phyloP scores from a whole-genome alignment of 2,888 invertebrate genomes.

The Drosophila kanekoi region DNA sequence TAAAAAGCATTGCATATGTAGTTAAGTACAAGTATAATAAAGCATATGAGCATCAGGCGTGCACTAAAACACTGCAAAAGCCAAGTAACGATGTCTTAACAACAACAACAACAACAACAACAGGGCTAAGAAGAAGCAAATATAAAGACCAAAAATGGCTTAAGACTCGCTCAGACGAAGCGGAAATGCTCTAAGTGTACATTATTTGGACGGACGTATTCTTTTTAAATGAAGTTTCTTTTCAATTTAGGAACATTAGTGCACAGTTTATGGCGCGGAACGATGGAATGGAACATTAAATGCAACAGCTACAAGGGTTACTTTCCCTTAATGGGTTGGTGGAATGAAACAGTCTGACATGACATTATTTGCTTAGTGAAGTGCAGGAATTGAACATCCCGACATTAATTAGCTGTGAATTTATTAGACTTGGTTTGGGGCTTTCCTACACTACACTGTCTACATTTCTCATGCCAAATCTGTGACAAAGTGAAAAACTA shows the following conservation, averaged over 20 bases:
- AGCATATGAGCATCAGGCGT: constrained; percentile 68
- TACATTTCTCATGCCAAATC: too few relatives aligned
- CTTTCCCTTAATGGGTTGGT: too few relatives aligned
- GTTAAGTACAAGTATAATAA: constrained; percentile 63
- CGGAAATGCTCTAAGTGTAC: constrained; percentile 40
- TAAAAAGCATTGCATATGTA: constrained; percentile 65
- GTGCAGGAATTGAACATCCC: background rate
- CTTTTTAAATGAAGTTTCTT: background rate
- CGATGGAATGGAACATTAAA: background rate
- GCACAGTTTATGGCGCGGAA: background rate
- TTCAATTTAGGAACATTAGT: background rate
- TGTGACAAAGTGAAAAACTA: background rate
- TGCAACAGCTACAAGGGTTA: too few relatives aligned
- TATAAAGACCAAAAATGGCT: constrained; percentile 13
- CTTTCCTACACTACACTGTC: too few relatives aligned
- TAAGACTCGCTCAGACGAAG: constrained; percentile 21
- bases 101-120: background rate
- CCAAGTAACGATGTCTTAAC: constrained; percentile 32
- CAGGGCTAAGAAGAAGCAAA: background rate
- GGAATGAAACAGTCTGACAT: too few relatives aligned
- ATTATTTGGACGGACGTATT: background rate
- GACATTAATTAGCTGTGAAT: too few relatives aligned
- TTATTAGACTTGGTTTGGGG: too few relatives aligned
- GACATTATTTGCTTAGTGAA: background rate
- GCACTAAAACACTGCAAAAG: constrained; percentile 52